A percentile compares a stretch with the other conserved stretches of the same genome.
These are phyloP conservation scores for Chanos chanos DNA, from an alignment of 2,797 vertebrate species.

Conservation along the genomic window DNA sequence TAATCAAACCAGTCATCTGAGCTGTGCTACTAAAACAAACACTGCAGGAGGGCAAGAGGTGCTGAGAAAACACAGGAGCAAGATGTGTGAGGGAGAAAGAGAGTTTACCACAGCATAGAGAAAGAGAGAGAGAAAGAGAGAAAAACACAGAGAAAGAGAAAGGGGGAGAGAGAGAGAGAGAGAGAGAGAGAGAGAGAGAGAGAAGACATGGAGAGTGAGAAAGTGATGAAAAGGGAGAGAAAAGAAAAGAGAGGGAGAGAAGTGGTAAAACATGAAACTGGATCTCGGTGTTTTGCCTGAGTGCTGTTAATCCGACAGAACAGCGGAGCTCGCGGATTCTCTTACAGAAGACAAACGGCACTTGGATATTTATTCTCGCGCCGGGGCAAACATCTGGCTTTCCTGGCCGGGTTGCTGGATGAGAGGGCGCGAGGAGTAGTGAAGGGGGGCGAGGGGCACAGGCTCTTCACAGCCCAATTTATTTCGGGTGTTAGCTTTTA, in stretches of 20 bases:
- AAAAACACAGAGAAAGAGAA: conserved; percentile 55
- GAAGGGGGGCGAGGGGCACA: conserved; percentile 4
- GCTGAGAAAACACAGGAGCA: conserved; percentile 23
- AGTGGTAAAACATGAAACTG: conserved; percentile 61
- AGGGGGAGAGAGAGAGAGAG: conserved; percentile 50
- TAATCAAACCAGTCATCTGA: conserved; percentile 67
- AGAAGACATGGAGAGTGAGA: conserved; percentile 58
- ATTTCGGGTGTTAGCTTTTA: conserved; percentile 70
- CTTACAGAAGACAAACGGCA: conserved; percentile 66
- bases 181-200: conserved; percentile 47
- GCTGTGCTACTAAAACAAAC: conserved; percentile 70
- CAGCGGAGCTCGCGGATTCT: conserved; percentile 67
- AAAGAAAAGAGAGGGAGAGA: conserved; percentile 54
- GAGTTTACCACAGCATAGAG: neutral
- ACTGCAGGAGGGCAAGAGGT: conserved; percentile 39
- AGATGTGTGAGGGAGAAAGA: neutral
- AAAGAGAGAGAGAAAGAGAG: neutral
- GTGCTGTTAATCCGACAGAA: conserved; percentile 68
- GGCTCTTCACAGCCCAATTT: conserved; percentile 58
- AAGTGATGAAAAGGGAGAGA: conserved; percentile 54
- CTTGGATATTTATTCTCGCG: conserved; percentile 71
- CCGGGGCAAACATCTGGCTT: conserved; percentile 68
- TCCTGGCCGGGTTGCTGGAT: conserved; percentile 36
- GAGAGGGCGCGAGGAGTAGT: neutral
- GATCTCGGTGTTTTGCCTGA: conserved; percentile 70